Base-by-base conservation (phyloP, 1,140 invertebrate species). In the Conus betulinus region DNA sequence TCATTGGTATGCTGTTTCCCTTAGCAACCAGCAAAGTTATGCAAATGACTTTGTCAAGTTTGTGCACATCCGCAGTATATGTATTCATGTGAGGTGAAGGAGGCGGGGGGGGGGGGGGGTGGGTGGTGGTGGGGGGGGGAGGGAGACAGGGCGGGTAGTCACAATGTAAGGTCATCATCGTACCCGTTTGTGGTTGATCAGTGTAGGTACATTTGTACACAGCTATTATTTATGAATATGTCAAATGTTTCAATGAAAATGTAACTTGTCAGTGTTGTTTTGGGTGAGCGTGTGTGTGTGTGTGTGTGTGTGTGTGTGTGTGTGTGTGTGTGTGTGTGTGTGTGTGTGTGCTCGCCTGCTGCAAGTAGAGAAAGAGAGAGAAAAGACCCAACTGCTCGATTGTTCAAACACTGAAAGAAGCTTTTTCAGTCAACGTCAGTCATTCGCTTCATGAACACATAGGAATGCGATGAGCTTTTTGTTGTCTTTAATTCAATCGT, bases 301-400 rank as follows among this genome's bases (percentile, higher is more conserved):
- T 71, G 63, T 71, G 63, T 71, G 63, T 71, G 63, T 71, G 63
- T 71, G 63, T 71, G 63, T 71, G 63, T 71, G 63, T 71, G 63
- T 71, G 63, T 71, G 63, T 71, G 63, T 71, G 63, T 71, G 63
- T 71, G 63, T 71, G 63, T 71, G 63, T 71, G 63, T 17, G 63
- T 39, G 39, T 39, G 39, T 39, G 39, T 39, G 39, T 39, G 39
- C 39, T 39, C 39, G 39, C 39, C 39, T 39, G 39, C 39, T 39
- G 39, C 39, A 39, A 39, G 39, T 39, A 39, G 39, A 39, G 39
- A 39, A 39, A 71, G 63, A 71, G 63, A 71, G 63, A 71, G 63
- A 71, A n/a, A 71, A n/a, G n/a, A n/a, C 15, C 15, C 15, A n/a
- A 71, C 15, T 17, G 63, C 15, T 17, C 15, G n/a, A 17, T 71